phyloP scores from a whole-genome alignment of 23 tunicate species.

The Clavelina lepadiformis region DNA sequence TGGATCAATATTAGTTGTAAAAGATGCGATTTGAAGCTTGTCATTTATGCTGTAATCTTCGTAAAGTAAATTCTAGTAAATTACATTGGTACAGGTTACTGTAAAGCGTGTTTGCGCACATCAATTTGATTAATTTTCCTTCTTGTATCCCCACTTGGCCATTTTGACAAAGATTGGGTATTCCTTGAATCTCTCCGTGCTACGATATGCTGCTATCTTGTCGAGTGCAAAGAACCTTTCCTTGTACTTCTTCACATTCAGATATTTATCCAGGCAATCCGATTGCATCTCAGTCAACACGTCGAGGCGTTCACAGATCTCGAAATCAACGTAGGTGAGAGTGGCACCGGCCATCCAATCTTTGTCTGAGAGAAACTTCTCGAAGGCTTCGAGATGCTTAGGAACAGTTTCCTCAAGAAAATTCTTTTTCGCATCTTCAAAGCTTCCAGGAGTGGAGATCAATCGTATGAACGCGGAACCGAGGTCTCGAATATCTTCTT shows the following conservation, averaged over 20 bases:
- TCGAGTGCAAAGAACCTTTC: background rate
- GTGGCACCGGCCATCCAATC: slow-evolving; percentile 3
- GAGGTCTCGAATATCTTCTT: background rate
- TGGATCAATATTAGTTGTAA: too few relatives aligned
- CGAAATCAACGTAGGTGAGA: background rate
- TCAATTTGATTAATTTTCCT: too few relatives aligned
- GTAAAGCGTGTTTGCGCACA: too few relatives aligned
- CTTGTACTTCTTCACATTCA: background rate
- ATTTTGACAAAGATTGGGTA: background rate
- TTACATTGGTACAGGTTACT: too few relatives aligned
- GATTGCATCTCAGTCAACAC: background rate
- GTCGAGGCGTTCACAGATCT: background rate
- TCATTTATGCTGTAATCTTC: too few relatives aligned
- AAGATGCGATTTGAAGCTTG: too few relatives aligned
- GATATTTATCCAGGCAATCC: background rate
- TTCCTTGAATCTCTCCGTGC: background rate
- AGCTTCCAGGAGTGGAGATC: background rate
- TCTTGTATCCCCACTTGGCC: slow-evolving; percentile 3
- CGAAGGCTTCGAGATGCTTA: too few relatives aligned
- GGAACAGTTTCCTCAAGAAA: background rate
- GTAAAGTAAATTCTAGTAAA: too few relatives aligned
- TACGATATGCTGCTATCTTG: slow-evolving; percentile 8
- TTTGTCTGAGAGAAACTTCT: background rate
- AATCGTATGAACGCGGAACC: background rate
- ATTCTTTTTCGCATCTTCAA: background rate